These are phyloP conservation scores for Tribolium castaneum DNA, from an alignment of 1,140 invertebrate species.

Conservation along the genomic window DNA sequence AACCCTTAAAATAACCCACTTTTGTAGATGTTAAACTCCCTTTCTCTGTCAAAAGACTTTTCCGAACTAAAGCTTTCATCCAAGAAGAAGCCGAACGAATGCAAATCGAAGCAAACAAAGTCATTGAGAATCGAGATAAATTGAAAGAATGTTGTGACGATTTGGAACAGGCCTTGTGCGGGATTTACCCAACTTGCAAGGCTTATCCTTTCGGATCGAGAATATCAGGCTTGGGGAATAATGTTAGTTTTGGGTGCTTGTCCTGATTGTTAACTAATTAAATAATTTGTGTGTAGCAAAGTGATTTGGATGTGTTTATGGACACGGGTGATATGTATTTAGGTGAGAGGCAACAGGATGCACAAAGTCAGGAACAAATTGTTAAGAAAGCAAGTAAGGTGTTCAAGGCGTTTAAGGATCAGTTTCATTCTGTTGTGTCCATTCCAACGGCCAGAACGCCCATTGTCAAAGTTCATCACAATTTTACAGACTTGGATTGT, in stretches of 20 bases:
- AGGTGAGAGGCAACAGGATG: conserved; percentile 57
- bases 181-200: conserved; percentile 50
- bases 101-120: conserved; percentile 47
- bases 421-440: conserved; percentile 58
- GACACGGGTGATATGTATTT: conserved; percentile 63
- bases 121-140: conserved; percentile 37
- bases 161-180: conserved; percentile 48
- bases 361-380: conserved; percentile 54
- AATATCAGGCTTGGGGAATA: conserved; percentile 61
- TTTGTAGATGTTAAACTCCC: conserved; percentile 52
- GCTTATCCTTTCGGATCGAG: conserved; percentile 67
- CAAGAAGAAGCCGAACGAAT: conserved; percentile 37
- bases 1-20: neutral
- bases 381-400: conserved; percentile 51
- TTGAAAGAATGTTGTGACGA: conserved; percentile 51
- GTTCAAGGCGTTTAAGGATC: conserved; percentile 49
- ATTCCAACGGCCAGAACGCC: conserved; percentile 67
- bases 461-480: conserved; percentile 68
- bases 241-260: conserved; percentile 43
- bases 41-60: conserved; percentile 47
- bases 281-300: conserved; percentile 58
- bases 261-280: neutral
- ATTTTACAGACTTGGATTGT: conserved; percentile 64
- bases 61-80: conserved; percentile 46
- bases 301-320: conserved; percentile 67